Conservation (phyloP, 2,888 invertebrate species). For the Dynastes hyllus region DNA sequence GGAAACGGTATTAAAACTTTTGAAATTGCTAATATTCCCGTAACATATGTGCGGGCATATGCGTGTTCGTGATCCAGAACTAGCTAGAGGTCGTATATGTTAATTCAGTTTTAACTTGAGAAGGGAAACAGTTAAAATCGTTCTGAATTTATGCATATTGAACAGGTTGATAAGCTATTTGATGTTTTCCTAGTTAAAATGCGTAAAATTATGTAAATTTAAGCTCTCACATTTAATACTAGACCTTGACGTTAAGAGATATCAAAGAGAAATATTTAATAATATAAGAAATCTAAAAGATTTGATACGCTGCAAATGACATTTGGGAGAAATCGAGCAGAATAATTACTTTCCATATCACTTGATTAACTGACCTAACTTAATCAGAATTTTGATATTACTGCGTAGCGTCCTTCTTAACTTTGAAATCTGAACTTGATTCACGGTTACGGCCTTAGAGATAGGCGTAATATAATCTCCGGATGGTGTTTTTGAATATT, state of each 20-base stretch:
- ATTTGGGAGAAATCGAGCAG: background rate
- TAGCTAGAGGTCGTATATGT: background rate
- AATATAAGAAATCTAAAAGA: too few species aligned
- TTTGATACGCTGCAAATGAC: background rate
- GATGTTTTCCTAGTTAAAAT: too few species aligned
- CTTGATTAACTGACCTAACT: constrained; percentile 12
- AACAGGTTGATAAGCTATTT: too few species aligned
- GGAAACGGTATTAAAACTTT: background rate
- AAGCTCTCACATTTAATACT: too few species aligned
- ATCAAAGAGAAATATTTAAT: too few species aligned
- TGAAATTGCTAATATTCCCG: constrained; percentile 1
- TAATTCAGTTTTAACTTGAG: background rate
- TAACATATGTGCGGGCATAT: background rate
- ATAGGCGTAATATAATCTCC: background rate
- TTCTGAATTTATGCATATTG: background rate
- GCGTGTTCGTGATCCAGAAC: constrained; percentile 1
- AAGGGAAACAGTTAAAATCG: constrained; percentile 1
- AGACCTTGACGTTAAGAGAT: too few species aligned
- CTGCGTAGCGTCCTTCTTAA: background rate
- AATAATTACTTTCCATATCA: constrained; percentile 3
- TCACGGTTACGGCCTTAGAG: background rate
- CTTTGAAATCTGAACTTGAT: constrained; percentile 10
- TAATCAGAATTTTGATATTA: background rate
- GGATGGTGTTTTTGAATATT: background rate
- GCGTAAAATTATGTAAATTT: too few species aligned